Base-by-base conservation (phyloP, 2,113 vertebrate genomes). In the Pteruthius melanotis region DNA sequence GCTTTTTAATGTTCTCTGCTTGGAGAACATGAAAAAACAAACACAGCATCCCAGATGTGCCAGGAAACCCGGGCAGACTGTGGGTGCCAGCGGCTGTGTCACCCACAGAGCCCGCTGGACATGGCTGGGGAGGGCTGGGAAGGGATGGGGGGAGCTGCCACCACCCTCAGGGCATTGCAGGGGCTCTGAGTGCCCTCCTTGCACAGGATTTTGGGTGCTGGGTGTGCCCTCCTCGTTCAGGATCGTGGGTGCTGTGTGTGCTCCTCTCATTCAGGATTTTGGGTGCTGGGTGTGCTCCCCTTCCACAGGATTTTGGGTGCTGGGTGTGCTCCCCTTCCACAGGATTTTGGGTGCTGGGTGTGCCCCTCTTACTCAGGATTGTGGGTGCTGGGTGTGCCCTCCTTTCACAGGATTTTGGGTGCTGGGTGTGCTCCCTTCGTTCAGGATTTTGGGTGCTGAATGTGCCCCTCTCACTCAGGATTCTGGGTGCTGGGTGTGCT, bases 221-320 rank as follows among this genome's bases (percentile, higher is more conserved):
- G 7, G 0, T 63, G 19, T 60, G 9, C 23, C 20, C 35, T 0
- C 11, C 40, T 16, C 23, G 14, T 13, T 4, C 13, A 15, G 19
- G 1, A 2, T 9, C 1, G 0, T 4, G 24, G 18, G 8, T 8
- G 35, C 39, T 40, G 39, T 10, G 13, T 40, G 39, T 40, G 39
- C 39, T 40, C 39, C 39, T 13, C 39, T 40, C 10, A 40, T 13
- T 40, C 39, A 59, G 33, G 2, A 13, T 10, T 1, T 0, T 35
- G 31, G 10, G 39, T 35, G 44, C 78, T n/a, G 13, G 5, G 3
- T 47, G 3, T 19, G 21, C 9, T 3, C 23, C 0, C 12, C 0
- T 3, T 5, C 0, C 10, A 1, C 9, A 7, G 35, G 4, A 3
- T 7, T 1, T 0, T 4, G 42, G 26, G 7, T 35, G 20, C 44